Conservation (phyloP, 2,797 vertebrate species). For the Anguilla obscura region DNA sequence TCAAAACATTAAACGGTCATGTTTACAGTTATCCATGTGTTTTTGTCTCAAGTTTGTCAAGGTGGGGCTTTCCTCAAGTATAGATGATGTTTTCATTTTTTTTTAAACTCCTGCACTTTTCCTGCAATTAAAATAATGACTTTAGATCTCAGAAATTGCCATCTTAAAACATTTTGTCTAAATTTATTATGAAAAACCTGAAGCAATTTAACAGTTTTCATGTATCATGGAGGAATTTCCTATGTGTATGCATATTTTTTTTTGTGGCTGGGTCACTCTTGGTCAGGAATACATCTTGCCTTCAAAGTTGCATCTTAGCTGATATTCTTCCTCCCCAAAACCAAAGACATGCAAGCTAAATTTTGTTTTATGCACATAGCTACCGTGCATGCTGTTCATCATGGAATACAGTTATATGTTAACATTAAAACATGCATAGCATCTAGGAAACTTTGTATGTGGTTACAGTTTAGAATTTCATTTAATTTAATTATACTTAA, state of each 20-base stretch:
- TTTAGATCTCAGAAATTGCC: not conserved
- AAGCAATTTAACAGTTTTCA: not conserved
- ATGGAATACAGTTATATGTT: not conserved
- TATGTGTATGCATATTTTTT: not conserved
- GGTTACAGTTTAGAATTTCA: not conserved
- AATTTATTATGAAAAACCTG: constrained; percentile 10
- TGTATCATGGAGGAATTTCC: constrained; percentile 5
- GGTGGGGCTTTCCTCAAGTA: constrained; percentile 3
- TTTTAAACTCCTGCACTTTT: not conserved
- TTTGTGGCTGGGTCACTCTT: not conserved
- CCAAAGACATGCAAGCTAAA: not conserved
- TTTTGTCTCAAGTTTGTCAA: constrained; percentile 61
- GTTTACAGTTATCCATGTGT: constrained; percentile 68
- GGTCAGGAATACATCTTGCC: not conserved
- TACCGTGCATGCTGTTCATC: not conserved
- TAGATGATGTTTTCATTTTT: not conserved
- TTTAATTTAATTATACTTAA: not conserved
- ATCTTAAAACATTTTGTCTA: constrained; percentile 7
- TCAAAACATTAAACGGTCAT: constrained; percentile 64
- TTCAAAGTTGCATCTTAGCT: constrained; percentile 2
- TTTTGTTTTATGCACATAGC: not conserved
- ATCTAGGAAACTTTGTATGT: not conserved
- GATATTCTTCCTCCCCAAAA: not conserved
- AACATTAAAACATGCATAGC: not conserved
- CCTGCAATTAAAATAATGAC: not conserved